Percentiles rank a stretch among this genome's conserved stretches.
Evolutionary conservation across 2,888 invertebrate species (phyloP).

Genomic region (Fragum whitleyi): DNA sequence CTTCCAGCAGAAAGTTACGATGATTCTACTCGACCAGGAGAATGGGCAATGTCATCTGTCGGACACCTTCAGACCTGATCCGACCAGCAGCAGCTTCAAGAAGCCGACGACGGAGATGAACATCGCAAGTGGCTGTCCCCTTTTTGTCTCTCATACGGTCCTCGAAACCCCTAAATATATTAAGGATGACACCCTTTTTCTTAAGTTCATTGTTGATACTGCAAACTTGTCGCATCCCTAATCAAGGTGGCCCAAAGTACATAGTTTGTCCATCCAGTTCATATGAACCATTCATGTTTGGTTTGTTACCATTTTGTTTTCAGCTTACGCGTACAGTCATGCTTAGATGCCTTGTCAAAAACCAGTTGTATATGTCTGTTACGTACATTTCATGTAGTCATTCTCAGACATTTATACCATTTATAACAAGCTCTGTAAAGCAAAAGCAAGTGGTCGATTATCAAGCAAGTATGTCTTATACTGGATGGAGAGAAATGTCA

Average conservation of each 20-base stretch:
- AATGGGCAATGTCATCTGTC: constrained; percentile 69
- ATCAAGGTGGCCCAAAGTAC: neutral
- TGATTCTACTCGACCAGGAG: constrained; percentile 81
- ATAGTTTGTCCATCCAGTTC: neutral
- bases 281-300: neutral
- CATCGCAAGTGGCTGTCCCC: constrained; percentile 80
- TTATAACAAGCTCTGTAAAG: neutral
- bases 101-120: constrained; percentile 82
- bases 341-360: neutral
- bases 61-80: constrained; percentile 82
- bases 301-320: neutral
- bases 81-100: constrained; percentile 79
- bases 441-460: neutral
- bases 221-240: constrained; percentile 47
- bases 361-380: neutral
- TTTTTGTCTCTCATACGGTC: constrained; percentile 76
- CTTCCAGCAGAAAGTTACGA: constrained; percentile 80
- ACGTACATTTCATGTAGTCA: neutral
- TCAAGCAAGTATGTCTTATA: neutral
- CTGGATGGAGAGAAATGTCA: neutral
- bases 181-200: constrained; percentile 79
- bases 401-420: neutral
- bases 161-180: constrained; percentile 74
- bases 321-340: neutral
- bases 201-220: constrained; percentile 73